Base-by-base conservation (phyloP, 2,797 vertebrate species). In the Oreochromis grahami region DNA sequence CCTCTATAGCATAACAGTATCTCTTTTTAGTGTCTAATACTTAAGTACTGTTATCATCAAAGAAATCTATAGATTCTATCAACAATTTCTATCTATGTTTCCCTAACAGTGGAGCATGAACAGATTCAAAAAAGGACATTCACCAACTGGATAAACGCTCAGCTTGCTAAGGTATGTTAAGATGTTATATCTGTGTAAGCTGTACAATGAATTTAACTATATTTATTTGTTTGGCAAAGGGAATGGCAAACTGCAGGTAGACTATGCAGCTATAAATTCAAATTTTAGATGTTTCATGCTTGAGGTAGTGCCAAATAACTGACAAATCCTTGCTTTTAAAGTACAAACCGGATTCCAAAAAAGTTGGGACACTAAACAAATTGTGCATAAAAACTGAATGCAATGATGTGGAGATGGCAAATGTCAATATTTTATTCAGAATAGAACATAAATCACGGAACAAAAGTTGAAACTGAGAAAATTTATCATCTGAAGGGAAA, bases 131-230 rank as follows among this genome's bases (percentile, higher is more conserved):
- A 97, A 91, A 98, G 97, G 91, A 97, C 98, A 1, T 99, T 99
- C 78, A 98, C 97, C 80, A 98, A 97, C 89, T 99, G 98, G 98
- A 96, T 98, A 89, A 99, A 99, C 92, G 97, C 97, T 80, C 95
- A 98, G 86, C 89, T 99, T 77, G 93, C 96, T 55, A 98, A 98
- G 98, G 98, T 98, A 94, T 89, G 91, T 68, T 36, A 17, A 21
- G 2, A 41, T 7, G 34, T 76, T 8, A 29, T n/a, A 45, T 38
- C 53, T 36, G 3, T 15, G 56, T 14, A 72, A 72, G 41, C 41
- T 29, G 41, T 1, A 17, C 45, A 50, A 5, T 74, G 26, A 32
- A 74, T 70, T 45, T 26, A 45, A 70, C 34, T 63, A 19, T 74
- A 19, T 74, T 48, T 29, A 72, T 72, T 48, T 74, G 9, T 48